Conservation (phyloP, 2,888 invertebrate genomes). For the Galerucella nymphaeae region DNA sequence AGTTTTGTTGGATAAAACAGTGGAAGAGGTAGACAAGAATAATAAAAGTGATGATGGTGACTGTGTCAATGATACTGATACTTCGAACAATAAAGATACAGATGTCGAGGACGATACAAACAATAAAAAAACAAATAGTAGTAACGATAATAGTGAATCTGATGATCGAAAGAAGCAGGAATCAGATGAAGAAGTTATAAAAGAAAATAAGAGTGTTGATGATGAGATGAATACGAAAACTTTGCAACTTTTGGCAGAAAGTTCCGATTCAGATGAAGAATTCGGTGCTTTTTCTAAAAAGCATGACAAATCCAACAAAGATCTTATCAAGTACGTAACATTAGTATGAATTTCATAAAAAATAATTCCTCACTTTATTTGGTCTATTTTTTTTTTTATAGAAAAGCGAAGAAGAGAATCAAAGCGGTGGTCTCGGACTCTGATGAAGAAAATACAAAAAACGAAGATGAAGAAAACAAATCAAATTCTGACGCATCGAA, state of each 20-base stretch:
- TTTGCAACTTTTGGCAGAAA: neutral
- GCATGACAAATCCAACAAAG: constrained; percentile 6
- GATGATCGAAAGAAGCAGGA: neutral
- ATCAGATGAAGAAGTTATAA: neutral
- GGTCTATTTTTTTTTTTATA: too few relatives aligned
- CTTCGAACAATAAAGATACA: neutral
- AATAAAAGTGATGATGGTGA: constrained; percentile 15
- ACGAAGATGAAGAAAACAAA: constrained; percentile 37
- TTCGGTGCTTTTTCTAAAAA: constrained; percentile 7
- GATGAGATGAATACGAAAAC: neutral
- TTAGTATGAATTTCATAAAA: neutral
- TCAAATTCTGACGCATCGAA: constrained; percentile 31
- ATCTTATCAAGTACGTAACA: constrained; percentile 7
- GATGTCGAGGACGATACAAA: neutral
- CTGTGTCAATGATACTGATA: constrained; percentile 18
- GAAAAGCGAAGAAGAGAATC: constrained; percentile 11
- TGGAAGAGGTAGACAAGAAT: neutral
- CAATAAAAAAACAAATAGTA: neutral
- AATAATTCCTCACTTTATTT: too few relatives aligned
- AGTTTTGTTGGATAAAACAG: neutral
- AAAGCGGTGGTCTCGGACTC: constrained; percentile 53
- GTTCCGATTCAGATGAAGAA: constrained; percentile 7
- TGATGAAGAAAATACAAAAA: constrained; percentile 37
- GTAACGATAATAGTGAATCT: neutral
- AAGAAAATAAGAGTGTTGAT: neutral